Evolutionary conservation across 2,113 vertebrate genomes (phyloP).

Genomic region (Callaeas wilsoni): DNA sequence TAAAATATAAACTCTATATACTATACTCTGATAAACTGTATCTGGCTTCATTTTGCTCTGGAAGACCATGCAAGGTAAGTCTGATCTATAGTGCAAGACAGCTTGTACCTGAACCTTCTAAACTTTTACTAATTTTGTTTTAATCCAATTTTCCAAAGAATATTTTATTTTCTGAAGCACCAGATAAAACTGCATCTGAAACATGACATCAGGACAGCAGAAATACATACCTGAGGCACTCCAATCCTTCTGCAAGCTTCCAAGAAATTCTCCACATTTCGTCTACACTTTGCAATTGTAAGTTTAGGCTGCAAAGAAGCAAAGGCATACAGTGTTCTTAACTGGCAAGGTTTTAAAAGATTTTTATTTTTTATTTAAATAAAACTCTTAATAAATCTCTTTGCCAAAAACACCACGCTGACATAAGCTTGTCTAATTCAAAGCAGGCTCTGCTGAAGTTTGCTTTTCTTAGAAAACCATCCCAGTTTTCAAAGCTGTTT

Average conservation of each 20-base stretch:
- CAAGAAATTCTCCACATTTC: conserved; percentile 97
- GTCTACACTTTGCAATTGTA: conserved; percentile 97
- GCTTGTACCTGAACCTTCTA: background rate
- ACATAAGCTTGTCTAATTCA: background rate
- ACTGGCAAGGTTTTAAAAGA: background rate
- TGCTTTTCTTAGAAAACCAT: background rate
- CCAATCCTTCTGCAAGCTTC: conserved; percentile 96
- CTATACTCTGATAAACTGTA: background rate
- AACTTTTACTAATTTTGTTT: background rate
- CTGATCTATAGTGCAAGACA: background rate
- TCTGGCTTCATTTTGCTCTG: background rate
- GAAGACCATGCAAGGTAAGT: background rate
- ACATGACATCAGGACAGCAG: background rate
- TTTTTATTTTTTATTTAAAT: background rate
- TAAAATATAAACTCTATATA: background rate
- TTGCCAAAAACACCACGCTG: background rate
- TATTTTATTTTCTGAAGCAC: background rate
- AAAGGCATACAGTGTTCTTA: background rate
- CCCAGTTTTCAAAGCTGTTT: background rate
- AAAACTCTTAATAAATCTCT: background rate
- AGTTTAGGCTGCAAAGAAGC: conserved; percentile 85
- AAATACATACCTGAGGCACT: conserved; percentile 87
- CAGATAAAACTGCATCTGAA: background rate
- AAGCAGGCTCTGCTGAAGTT: background rate
- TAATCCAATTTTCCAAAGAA: background rate